Evolutionary conservation across 1,140 invertebrate species (phyloP).

Genomic region (Papilio xuthus): DNA sequence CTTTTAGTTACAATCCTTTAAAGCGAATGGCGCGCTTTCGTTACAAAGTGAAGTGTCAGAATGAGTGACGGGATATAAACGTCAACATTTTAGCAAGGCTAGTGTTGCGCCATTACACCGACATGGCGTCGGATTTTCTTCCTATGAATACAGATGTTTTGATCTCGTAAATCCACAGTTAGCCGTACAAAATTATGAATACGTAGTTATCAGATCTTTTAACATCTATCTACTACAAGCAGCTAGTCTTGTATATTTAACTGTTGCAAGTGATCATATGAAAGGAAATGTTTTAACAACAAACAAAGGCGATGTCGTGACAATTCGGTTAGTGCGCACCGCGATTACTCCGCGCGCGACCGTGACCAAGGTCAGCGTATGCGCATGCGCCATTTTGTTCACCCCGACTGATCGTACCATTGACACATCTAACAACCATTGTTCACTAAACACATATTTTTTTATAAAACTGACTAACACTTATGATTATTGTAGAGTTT

Average conservation of each 20-base stretch:
- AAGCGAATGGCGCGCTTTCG: too few species aligned
- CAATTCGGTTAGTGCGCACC: constrained; percentile 31
- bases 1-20: too few species aligned
- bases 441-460: neutral
- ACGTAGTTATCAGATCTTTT: too few species aligned
- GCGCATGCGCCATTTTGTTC: constrained; percentile 41
- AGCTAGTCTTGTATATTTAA: neutral
- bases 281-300: constrained; percentile 23
- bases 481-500: neutral
- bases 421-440: constrained; percentile 30
- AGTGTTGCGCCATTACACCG: too few species aligned
- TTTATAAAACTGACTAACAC: neutral
- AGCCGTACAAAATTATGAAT: too few species aligned
- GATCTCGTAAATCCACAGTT: too few species aligned
- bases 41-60: too few species aligned
- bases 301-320: constrained; percentile 30
- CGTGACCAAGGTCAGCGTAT: constrained; percentile 50
- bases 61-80: too few species aligned
- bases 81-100: too few species aligned
- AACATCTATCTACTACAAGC: too few species aligned
- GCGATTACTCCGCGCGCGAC: constrained; percentile 45
- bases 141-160: too few species aligned
- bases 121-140: too few species aligned
- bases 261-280: neutral
- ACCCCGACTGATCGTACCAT: constrained; percentile 26